phyloP scores from a whole-genome alignment of 2,113 vertebrate genomes.

The Herpetotheres cachinnans region DNA sequence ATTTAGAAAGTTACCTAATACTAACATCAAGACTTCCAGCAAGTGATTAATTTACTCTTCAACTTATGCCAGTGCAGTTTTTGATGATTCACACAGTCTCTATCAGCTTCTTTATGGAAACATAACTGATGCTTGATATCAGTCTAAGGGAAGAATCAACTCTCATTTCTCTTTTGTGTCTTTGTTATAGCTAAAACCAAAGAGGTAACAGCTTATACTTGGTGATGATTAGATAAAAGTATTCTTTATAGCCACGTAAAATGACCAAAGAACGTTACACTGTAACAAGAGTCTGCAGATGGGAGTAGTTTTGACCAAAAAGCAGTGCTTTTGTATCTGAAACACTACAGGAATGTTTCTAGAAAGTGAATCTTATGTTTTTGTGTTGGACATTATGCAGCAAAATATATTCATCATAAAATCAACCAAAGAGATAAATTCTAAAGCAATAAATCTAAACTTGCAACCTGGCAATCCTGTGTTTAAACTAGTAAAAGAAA shows the following conservation, averaged over 20 bases:
- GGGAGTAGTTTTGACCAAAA: background rate
- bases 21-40: background rate
- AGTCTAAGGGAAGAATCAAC: background rate
- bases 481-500: background rate
- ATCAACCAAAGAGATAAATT: background rate
- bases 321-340: background rate
- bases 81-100: background rate
- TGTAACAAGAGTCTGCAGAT: background rate
- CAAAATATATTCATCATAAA: background rate
- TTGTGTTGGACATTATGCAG: background rate
- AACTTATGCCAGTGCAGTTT: background rate
- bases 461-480: background rate
- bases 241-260: background rate
- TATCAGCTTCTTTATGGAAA: background rate
- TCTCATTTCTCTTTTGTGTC: background rate
- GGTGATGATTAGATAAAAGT: background rate
- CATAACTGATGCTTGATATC: background rate
- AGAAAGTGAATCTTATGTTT: background rate
- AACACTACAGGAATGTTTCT: background rate
- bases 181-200: constrained; percentile 11
- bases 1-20: background rate
- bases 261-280: background rate
- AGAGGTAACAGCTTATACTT: background rate
- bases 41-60: background rate
- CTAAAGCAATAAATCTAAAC: background rate